Conservation (phyloP, 2,797 vertebrate species). For the Smutsia temminckii region DNA sequence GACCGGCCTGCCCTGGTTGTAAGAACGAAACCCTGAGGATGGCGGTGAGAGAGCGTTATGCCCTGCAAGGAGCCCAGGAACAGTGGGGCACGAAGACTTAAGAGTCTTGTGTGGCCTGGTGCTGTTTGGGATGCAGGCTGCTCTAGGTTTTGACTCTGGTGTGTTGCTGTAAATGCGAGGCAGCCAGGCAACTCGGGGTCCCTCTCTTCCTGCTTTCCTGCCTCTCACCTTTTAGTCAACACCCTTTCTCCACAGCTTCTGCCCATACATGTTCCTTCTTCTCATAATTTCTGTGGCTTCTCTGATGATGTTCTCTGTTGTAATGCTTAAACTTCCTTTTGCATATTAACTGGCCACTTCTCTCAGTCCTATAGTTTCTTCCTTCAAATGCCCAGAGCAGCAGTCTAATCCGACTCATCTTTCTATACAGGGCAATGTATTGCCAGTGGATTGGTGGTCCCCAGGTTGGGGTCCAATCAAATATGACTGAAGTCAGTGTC, state of each 20-base stretch:
- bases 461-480: neutral
- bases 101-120: neutral
- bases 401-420: neutral
- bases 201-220: rapidly evolving
- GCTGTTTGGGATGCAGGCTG: neutral
- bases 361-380: neutral
- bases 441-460: neutral
- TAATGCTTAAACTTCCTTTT: neutral
- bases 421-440: neutral
- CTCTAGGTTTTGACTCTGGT: neutral
- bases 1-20: neutral
- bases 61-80: too few relatives aligned
- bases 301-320: neutral
- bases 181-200: rapidly evolving
- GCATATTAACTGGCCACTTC: neutral
- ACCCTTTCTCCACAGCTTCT: neutral
- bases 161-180: neutral
- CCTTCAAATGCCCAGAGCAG: neutral
- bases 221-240: neutral
- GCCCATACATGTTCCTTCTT: neutral
- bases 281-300: neutral
- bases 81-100: rapidly evolving
- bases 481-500: neutral
- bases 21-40: neutral
- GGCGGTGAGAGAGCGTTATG: too few relatives aligned